Evolutionary conservation across 2,113 vertebrate species (phyloP).

Genomic region (Mus pahari): DNA sequence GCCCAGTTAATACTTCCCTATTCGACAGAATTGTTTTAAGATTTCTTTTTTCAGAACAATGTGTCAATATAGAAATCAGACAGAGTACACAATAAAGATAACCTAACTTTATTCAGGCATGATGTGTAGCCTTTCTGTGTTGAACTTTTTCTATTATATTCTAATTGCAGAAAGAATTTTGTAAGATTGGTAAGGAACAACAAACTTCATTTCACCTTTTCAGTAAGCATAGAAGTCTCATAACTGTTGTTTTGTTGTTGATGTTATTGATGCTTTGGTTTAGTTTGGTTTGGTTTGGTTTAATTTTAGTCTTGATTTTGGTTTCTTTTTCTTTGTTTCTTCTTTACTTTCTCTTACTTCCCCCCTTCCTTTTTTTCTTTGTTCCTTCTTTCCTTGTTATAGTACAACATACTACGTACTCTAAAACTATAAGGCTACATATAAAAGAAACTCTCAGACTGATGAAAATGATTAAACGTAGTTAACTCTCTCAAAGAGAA

Average conservation of each 20-base stretch:
- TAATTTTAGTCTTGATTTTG: not conserved
- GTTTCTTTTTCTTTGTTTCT: not conserved
- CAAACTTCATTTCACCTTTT: not conserved
- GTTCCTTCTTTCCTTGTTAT: not conserved
- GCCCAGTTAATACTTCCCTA: not conserved
- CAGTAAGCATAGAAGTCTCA: not conserved
- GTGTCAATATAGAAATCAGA: not conserved
- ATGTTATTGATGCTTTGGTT: not conserved
- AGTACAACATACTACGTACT: not conserved
- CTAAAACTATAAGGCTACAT: not conserved
- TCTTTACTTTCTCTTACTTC: not conserved
- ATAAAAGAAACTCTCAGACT: not conserved
- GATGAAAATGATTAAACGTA: not conserved
- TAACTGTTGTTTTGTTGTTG: not conserved
- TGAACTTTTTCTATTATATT: not conserved
- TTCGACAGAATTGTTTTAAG: not conserved
- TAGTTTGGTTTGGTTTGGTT: not conserved
- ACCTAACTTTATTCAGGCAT: not conserved
- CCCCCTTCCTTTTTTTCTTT: too few relatives aligned
- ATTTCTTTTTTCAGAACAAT: not conserved
- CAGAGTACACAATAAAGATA: not conserved
- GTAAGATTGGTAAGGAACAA: not conserved
- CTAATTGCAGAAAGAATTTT: not conserved
- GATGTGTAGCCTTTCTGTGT: not conserved
- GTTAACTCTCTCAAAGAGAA: not conserved